phyloP scores from a whole-genome alignment of 2,797 vertebrate genomes.

The Epinephelus coioides region DNA sequence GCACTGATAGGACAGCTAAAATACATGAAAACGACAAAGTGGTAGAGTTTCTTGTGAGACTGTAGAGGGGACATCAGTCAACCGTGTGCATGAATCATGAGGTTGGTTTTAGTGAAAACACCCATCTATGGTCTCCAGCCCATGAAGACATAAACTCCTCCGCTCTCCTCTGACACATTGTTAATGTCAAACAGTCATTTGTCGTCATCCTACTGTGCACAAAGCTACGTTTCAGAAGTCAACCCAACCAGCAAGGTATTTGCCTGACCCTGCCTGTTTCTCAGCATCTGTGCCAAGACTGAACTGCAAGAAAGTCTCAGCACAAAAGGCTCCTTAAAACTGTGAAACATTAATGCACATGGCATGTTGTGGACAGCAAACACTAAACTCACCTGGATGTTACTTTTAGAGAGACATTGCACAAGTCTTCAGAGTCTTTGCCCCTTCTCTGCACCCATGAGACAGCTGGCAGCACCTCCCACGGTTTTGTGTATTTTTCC shows the following conservation, averaged over 20 bases:
- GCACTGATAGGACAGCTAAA: slow-evolving; percentile 16
- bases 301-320: neutral
- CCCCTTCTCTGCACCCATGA: slow-evolving; percentile 5
- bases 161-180: slow-evolving; percentile 12
- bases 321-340: neutral
- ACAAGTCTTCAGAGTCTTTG: neutral
- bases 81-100: slow-evolving; percentile 52
- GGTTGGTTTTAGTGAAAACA: slow-evolving; percentile 45
- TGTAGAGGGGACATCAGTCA: slow-evolving; percentile 16
- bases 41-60: neutral
- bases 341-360: neutral
- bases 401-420: neutral
- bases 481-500: slow-evolving; percentile 40
- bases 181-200: slow-evolving; percentile 9
- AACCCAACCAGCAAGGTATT: slow-evolving; percentile 1
- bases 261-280: slow-evolving; percentile 16
- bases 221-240: neutral
- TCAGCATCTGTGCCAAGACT: slow-evolving; percentile 13
- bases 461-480: slow-evolving; percentile 17
- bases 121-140: slow-evolving; percentile 23
- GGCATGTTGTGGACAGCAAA: neutral
- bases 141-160: slow-evolving; percentile 43
- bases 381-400: neutral
- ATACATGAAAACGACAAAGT: slow-evolving; percentile 3
- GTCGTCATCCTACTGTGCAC: neutral